Evolutionary conservation across 1,140 invertebrate species (phyloP), one percentile per base, ranked within the genome.

Genomic region (Halyomorpha halys): DNA sequence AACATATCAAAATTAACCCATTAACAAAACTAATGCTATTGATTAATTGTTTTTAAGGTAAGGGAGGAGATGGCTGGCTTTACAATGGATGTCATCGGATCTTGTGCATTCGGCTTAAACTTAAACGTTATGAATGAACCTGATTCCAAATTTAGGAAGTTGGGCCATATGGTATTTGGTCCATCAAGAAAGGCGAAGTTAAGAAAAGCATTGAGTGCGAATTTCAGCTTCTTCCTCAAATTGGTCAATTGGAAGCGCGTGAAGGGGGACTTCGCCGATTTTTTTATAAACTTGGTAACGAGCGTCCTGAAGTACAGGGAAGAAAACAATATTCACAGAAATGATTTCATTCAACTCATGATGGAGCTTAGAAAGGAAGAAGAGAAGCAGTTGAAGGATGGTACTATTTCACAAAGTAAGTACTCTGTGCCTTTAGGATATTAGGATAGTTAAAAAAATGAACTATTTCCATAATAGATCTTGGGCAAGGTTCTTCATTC

Each of bases 291-390:
- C 0, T 66, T 76, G 0, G 71, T 80, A 9, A 69, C 68, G 15
- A 72, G 77, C 8, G 77, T 76, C 2, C 71, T 80, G 15, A 66
- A 74, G 15, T 74, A 78, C 63, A 71, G 81, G 2, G 73, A 78
- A 66, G 65, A 72, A 15, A 75, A 77, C 23, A 73, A 73, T 1
- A 68, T 76, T 0, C 71, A 68, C 0, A 68, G 75, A 15, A 72
- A 77, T 56, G 82, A 83, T 69, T 80, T 82, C 64, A 65, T 82
- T 21, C 76, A 83, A 66, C 63, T 81, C 2, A 53, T 83, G 49
- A 70, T 81, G 25, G 67, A 73, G 18, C 44, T 77, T 64, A 70
- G 72, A 62, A 66, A 68, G 71, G 74, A 71, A 59, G 68, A 69
- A 51, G 25, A 56, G 25, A 59, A 54, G 2, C 14, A 18, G 6